Evolutionary conservation across 1,140 invertebrate genomes (phyloP), one percentile per base, ranked within the genome.

Genomic region (Chlorops oryzae): DNA sequence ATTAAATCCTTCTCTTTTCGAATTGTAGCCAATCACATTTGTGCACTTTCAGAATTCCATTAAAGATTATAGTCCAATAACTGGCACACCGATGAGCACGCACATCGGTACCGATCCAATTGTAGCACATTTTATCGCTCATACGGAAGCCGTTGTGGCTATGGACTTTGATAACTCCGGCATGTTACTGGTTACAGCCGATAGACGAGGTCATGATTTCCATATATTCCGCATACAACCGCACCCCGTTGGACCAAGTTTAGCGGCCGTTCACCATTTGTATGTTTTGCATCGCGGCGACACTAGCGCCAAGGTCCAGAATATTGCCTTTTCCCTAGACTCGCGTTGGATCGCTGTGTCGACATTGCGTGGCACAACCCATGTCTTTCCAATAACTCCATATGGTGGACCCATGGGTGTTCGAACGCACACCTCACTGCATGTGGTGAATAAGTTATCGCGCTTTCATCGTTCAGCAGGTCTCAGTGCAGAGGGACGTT

Each of bases 331-430:
- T 72, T 92, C 92, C 9, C 76, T 83, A 50, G 96, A 98, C 74
- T 92, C 90, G 35, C 84, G 96, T 42, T 99, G 96, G 96, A 85
- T 93, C 9, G 88, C 93, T 13, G 84, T 98, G 1, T 92, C 90
- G 21, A 97, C 96, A 5, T 78, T 96, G 55, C 83, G 96, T 53
- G 96, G 95, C 49, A 98, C 96, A 2, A 96, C 94, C 15, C 96
- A 99, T 71, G 85, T 98, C 38, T 98, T 98, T 77, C 92, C 96
- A 1, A 85, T 98, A 9, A 94, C 91, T 20, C 90, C 94, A n/a
- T 98, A 98, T 70, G 96, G 96, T 54, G 96, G 93, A 51, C 78
- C 85, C 45, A 82, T 92, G 40, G 91, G 87, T 48, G 83, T 93
- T 22, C 80, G 96, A 51, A 98, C 96, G 7, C 96, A 99, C 74